Evolutionary conservation across 2,797 vertebrate genomes (phyloP).

Genomic region (Sebastes melanostomus): DNA sequence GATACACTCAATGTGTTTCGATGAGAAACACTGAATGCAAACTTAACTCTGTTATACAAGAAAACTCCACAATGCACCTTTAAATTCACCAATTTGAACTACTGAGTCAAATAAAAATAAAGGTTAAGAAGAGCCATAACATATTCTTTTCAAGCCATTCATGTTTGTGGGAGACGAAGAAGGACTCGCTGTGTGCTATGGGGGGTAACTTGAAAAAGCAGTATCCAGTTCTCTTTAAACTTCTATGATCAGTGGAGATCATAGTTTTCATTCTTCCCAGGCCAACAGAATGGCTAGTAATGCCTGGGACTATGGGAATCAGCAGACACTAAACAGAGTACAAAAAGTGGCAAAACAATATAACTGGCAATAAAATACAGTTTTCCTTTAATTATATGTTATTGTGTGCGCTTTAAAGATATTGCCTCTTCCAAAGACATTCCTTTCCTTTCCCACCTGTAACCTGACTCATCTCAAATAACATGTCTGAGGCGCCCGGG

Average conservation of each 20-base stretch:
- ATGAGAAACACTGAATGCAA: no score
- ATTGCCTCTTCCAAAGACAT: constrained; percentile 20
- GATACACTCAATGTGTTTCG: no score
- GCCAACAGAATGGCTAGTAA: background rate
- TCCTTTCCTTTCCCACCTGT: constrained; percentile 57
- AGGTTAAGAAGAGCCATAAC: no score
- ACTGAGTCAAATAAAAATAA: no score
- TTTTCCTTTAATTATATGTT: constrained; percentile 16
- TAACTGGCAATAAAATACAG: background rate
- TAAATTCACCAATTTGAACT: no score
- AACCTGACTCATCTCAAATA: constrained; percentile 72
- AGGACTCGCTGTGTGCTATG: background rate
- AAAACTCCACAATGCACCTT: no score
- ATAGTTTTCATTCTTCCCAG: background rate
- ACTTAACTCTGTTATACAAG: no score
- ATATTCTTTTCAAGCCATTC: background rate
- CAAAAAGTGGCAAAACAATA: background rate
- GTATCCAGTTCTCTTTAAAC: background rate
- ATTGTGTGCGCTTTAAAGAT: constrained; percentile 22
- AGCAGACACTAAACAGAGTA: background rate
- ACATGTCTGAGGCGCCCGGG: constrained; percentile 55
- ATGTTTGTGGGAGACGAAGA: background rate
- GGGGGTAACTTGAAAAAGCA: background rate
- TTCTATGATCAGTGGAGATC: background rate
- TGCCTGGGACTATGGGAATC: background rate